Evolutionary conservation across 1,140 invertebrate species (phyloP).

Genomic region (Dendrolimus punctatus): DNA sequence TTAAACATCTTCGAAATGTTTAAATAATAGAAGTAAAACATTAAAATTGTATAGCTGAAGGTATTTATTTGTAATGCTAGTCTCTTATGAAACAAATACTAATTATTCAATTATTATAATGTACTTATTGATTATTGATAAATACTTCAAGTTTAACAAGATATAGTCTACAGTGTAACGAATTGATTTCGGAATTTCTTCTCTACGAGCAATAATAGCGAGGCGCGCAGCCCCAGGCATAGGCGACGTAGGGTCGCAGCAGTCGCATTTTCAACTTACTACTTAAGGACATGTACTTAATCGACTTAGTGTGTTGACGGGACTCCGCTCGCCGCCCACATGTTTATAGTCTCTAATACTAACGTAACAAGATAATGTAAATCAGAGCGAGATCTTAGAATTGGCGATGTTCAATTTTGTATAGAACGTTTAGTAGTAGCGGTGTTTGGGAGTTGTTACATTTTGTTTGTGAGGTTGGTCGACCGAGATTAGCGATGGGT

Average conservation of each 20-base stretch:
- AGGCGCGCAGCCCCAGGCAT: constrained; percentile 33
- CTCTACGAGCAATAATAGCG: constrained; percentile 59
- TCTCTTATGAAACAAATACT: constrained; percentile 71
- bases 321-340: constrained; percentile 53
- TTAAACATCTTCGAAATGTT: constrained; percentile 68
- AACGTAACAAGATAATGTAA: constrained; percentile 43
- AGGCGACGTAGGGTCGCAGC: constrained; percentile 64
- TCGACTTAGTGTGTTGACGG: constrained; percentile 49
- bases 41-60: constrained; percentile 70
- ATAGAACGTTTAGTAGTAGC: constrained; percentile 70
- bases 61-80: constrained; percentile 72
- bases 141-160: constrained; percentile 70
- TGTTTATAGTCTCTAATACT: constrained; percentile 41
- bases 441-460: constrained; percentile 65
- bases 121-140: constrained; percentile 72
- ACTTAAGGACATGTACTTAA: constrained; percentile 63
- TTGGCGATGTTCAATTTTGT: constrained; percentile 71
- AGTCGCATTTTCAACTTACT: constrained; percentile 67
- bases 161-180: constrained; percentile 68
- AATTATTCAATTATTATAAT: constrained; percentile 72
- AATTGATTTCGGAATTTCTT: constrained; percentile 67
- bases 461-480: constrained; percentile 49
- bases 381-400: constrained; percentile 58
- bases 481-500: background rate
- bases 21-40: constrained; percentile 65